Base-by-base conservation (phyloP, 2,797 vertebrate genomes). In the Cichlasoma orientale region DNA sequence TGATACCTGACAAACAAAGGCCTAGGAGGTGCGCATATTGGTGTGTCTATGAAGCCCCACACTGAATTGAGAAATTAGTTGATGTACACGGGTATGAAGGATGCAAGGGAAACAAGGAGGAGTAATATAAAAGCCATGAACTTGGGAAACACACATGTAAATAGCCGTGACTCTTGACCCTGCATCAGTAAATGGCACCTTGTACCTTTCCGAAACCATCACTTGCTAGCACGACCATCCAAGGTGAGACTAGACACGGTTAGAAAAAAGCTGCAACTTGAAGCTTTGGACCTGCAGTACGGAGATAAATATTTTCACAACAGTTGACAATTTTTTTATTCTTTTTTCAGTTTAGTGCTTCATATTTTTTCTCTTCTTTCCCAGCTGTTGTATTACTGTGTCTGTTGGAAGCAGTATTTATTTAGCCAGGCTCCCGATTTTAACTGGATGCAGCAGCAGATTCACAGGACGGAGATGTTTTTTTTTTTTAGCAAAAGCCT, bases 211-310 rank as follows among this genome's bases (percentile, higher is more conserved):
- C 66, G 56, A 75, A 57, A 72, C 50, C 78, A 33, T 38, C 69
- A 2, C 73, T 77, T 57, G 5, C 68, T 88, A 84, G 75, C 84
- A 96, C 95, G 95, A 95, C 70, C 23, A 13, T 71, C 82, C 85
- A 77, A 93, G 95, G 94, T 96, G 87, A 94, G 93, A 70, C 25
- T 70, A 25, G 29, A 72, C 59, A 31, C 50, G 56, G 9, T 78
- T 18, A 54, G 19, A 41, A 36, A 58, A 50, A 58, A 69, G 10
- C 9, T 47, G 2, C 12, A 38, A 19, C 16, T 72, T 41, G 1
- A 36, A 0, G 36, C 36, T 44, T 25, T 3, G 0, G 36, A 44
- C 7, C 7, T 18, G 21, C 36, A 41, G 61, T 66, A 23, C 23
- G 10, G 38, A 47, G 61, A 14, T 25, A 63, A 63, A 19, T 5